These are phyloP conservation scores for Meriones unguiculatus DNA, from an alignment of 2,113 vertebrate genomes.

Conservation along the genomic window DNA sequence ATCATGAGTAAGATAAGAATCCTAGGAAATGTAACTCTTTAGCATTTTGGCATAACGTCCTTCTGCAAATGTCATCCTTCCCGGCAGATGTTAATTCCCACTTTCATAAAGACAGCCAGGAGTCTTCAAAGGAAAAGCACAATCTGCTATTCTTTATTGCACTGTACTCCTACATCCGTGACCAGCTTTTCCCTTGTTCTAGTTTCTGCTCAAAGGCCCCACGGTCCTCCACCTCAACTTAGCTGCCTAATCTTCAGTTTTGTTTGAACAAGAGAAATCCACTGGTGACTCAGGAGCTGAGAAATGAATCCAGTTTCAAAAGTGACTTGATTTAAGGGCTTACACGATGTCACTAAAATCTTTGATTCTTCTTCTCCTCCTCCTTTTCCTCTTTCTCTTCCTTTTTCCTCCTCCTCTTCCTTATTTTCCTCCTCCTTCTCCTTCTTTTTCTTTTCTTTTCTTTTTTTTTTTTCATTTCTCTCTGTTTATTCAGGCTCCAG, in stretches of 20 bases:
- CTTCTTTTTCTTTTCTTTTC: not conserved
- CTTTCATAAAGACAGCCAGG: not conserved
- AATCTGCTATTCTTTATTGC: not conserved
- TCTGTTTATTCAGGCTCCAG: not conserved
- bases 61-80: conserved; percentile 75
- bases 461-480: conserved; percentile 10
- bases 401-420: too few species aligned
- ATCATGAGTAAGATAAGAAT: conserved; percentile 82
- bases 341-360: not conserved
- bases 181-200: not conserved
- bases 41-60: conserved; percentile 80
- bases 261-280: conserved; percentile 12
- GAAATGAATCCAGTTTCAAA: not conserved
- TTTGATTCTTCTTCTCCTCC: not conserved
- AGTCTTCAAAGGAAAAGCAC: not conserved
- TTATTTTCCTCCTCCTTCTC: too few species aligned
- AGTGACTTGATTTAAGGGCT: conserved; percentile 28
- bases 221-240: not conserved
- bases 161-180: not conserved
- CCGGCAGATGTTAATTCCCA: conserved; percentile 74
- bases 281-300: not conserved
- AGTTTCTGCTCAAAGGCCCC: not conserved
- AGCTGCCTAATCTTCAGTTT: not conserved
- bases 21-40: conserved; percentile 83
- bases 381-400: too few species aligned